Evolutionary conservation across 1,140 invertebrate genomes (phyloP), one percentile per base, ranked within the genome.

Genomic region (Bombus superbus): DNA sequence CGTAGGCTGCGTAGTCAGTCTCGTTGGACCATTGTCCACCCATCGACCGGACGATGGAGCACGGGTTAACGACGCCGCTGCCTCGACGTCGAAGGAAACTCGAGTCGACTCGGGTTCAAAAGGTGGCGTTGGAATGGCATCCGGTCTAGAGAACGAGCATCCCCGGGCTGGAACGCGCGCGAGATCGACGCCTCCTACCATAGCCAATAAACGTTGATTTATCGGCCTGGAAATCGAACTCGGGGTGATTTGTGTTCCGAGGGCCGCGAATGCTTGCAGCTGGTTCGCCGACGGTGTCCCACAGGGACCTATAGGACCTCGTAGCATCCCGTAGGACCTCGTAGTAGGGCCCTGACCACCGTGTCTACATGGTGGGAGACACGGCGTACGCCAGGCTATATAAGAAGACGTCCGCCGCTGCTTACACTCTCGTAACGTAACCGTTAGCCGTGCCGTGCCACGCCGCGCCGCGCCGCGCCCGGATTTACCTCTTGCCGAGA

Each of bases 151-250:
- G 40, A 76, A 76, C 47, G 75, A 69, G 44, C 80, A 75, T 71
- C 79, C 88, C 76, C 59, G 10, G 28, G 74, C 32, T 53, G 77
- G 77, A 82, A 88, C 85, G 84, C 64, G 74, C n/a, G 57, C 44
- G 71, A 82, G 77, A 91, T 89, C 81, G 82, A 91, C 88, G 88
- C 47, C 86, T 81, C 74, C 81, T 57, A 83, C 42, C 76, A 72
- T 5, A 68, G 86, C 92, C 91, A 94, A 94, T 94, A 94, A 94
- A 94, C 88, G 87, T 88, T 94, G 94, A 94, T 94, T 94, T 94
- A 94, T 94, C 94, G 92, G 86, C 86, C 76, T 92, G 91, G 91
- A 94, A 94, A 94, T 94, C 94, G 93, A 94, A 91, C 92, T 81
- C 86, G 72, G 83, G 88, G 91, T 94, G 94, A 94, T 94, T 94